A percentile compares a stretch with the other conserved stretches of the same genome.
These are phyloP conservation scores for Sebastes oblongus DNA, from an alignment of 2,797 vertebrate species.

Conservation along the genomic window DNA sequence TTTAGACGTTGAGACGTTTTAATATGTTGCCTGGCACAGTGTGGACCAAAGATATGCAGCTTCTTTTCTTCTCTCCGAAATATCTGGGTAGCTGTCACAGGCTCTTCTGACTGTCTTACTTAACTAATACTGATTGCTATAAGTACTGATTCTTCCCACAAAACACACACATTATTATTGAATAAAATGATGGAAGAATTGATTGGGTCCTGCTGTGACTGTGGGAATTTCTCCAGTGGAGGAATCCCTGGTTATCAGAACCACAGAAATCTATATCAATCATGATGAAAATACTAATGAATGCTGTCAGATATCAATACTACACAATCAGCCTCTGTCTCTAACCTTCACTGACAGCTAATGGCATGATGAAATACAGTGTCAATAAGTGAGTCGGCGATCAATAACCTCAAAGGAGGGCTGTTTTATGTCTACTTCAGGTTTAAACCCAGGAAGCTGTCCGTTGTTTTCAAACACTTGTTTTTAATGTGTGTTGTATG, in stretches of 20 bases:
- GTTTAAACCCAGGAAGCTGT: background rate
- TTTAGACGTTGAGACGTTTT: conserved; percentile 31
- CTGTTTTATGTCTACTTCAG: conserved; percentile 44
- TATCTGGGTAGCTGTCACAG: background rate
- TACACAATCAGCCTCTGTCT: conserved; percentile 9
- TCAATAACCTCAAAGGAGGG: conserved; percentile 45
- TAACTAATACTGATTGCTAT: background rate
- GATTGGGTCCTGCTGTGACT: background rate
- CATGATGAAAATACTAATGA: conserved; percentile 1
- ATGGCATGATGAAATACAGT: conserved; percentile 31
- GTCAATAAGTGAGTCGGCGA: conserved; percentile 40
- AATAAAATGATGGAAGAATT: background rate
- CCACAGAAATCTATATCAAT: background rate
- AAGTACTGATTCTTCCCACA: background rate
- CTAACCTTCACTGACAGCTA: conserved; percentile 8
- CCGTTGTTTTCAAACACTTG: too few relatives aligned
- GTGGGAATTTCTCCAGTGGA: background rate
- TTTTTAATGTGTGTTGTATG: too few relatives aligned
- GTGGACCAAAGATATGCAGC: background rate
- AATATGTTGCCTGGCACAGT: background rate
- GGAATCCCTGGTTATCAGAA: background rate
- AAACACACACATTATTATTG: too few relatives aligned
- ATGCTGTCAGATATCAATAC: background rate
- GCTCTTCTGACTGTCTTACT: background rate
- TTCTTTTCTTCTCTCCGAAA: background rate